phyloP scores from a whole-genome alignment of 1,140 invertebrate genomes.

The Bradysia coprophila region DNA sequence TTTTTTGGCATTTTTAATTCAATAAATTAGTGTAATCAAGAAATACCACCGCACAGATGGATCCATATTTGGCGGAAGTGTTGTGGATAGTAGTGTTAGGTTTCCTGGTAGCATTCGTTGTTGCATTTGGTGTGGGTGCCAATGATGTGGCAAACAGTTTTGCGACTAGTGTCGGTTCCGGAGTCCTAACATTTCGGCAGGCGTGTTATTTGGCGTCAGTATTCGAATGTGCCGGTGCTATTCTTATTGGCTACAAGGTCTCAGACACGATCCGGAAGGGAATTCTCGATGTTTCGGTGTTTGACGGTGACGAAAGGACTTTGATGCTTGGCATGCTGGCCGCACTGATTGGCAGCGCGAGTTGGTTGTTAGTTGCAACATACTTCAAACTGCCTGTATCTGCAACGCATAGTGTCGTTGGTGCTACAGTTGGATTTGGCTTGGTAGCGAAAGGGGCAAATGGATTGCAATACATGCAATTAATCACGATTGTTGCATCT shows the following conservation, averaged over 20 bases:
- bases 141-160: conserved; percentile 99
- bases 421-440: conserved; percentile 92
- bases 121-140: conserved; percentile 94
- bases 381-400: conserved; percentile 90
- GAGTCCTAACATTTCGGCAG: conserved; percentile 79
- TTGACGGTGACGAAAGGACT: conserved; percentile 63
- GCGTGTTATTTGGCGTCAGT: conserved; percentile 90
- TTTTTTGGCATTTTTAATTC: too few relatives aligned
- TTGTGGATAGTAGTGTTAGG: conserved; percentile 78
- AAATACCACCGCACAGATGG: too few relatives aligned
- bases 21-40: too few relatives aligned
- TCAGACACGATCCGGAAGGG: conserved; percentile 98
- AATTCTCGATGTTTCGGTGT: conserved; percentile 75
- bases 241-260: conserved; percentile 79
- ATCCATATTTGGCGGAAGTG: conserved; percentile 45
- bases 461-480: too few relatives aligned
- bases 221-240: conserved; percentile 81
- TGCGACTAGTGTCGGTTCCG: conserved; percentile 90
- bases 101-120: conserved; percentile 82
- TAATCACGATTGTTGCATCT: conserved; percentile 54
- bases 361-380: conserved; percentile 89
- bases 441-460: conserved; percentile 72
- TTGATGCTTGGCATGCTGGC: conserved; percentile 85
- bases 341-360: conserved; percentile 71
- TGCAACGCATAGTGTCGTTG: conserved; percentile 95